Conservation (phyloP, 2,888 invertebrate genomes). For the Synanthedon myopaeformis region DNA sequence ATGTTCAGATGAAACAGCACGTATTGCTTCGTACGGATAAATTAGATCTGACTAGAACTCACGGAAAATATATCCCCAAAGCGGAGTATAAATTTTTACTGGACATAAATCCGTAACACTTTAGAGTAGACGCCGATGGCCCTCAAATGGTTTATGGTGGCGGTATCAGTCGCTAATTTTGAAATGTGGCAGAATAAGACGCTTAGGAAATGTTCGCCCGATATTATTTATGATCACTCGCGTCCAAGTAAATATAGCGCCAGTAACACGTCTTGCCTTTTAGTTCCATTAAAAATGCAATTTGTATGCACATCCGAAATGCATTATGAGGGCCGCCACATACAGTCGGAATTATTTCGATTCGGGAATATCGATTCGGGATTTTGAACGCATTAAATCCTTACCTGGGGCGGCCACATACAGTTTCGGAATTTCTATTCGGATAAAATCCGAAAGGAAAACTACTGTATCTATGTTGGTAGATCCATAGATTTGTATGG, state of each 20-base stretch:
- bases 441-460: too few relatives aligned
- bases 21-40: constrained; percentile 1
- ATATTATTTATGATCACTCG: constrained; percentile 19
- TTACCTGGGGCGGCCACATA: too few relatives aligned
- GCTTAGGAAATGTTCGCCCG: constrained; percentile 9
- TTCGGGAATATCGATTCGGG: too few relatives aligned
- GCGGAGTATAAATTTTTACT: neutral
- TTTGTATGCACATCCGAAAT: too few relatives aligned
- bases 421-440: too few relatives aligned
- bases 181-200: constrained; percentile 37
- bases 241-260: neutral
- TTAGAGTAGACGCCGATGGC: constrained; percentile 1
- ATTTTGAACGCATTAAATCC: too few relatives aligned
- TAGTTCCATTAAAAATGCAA: too few relatives aligned
- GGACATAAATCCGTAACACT: neutral
- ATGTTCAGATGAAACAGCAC: too few relatives aligned
- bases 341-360: too few relatives aligned
- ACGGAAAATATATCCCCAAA: neutral
- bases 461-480: too few relatives aligned
- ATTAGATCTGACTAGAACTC: constrained; percentile 6
- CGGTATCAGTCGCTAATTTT: constrained; percentile 34
- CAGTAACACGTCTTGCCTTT: neutral
- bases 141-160: constrained; percentile 19
- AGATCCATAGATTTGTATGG: too few relatives aligned
- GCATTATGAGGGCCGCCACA: too few relatives aligned